Base-by-base conservation (phyloP, 2,797 vertebrate species). In the Tolypeutes matacus region DNA sequence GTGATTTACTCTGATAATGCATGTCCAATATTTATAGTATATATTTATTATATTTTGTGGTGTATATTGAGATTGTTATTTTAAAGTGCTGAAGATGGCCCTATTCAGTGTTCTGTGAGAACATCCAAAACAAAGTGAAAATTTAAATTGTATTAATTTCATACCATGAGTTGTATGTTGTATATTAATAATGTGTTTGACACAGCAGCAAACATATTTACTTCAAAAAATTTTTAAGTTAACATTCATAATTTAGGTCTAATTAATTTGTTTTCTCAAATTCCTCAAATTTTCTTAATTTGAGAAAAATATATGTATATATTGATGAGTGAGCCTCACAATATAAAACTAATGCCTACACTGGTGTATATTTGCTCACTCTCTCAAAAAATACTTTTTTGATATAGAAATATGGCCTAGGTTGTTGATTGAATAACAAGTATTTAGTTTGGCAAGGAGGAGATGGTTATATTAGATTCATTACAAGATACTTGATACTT, bases 81-180 rank as follows among this genome's bases (percentile, higher is more conserved):
- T 88, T 42, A 31, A 70, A 12, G 2, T 76, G 7, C 1, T 56
- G 2, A 87, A 85, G 7, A 77, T 39, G 29, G 4, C 12, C 6
- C 17, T 60, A 65, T 34, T 70, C 13, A 67, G n/a, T 36, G 5
- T 76, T 88, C 6, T 42, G 0, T 36, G 20, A 72, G 5, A 91
- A 17, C 4, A 46, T 65, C 4, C 82, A 76, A 76, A 46, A 11
- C 11, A 81, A 58, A 46, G 15, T 5, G 51, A 93, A 95, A 21
- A 21, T 60, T 83, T 75, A 7, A 93, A 58, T 89, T 91, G 73
- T 86, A 70, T 77, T 93, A 85, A 69, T 29, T 92, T 93, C 34
- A 92, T 77, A 75, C 2, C 6, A 46, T 46, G 8, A 65, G 42
- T 81, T 4, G 20, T 82, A 42, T 75, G 2, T 25, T 39, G 84